A percentile compares a stretch with the other conserved stretches of the same genome.
Conservation (phyloP, 2,797 vertebrate species). For the Austrolebias charrua region DNA sequence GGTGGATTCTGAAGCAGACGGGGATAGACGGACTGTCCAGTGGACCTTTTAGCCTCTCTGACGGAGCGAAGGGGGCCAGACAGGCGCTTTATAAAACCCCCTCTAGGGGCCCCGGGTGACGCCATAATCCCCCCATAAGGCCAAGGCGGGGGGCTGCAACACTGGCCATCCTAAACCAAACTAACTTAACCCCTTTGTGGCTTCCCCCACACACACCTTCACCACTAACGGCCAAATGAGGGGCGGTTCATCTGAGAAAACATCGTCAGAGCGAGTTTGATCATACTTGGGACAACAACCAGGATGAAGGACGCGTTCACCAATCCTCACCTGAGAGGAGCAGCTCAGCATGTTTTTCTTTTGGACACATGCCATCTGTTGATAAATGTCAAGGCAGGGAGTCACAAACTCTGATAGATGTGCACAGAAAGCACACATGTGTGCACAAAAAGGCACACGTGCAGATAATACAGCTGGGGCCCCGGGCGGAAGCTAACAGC, state of each 20-base stretch:
- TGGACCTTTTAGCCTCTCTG: slow-evolving; percentile 81
- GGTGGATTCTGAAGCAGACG: slow-evolving; percentile 63
- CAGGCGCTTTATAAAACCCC: slow-evolving; percentile 81
- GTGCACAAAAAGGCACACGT: slow-evolving; percentile 44
- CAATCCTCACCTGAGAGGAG: neutral
- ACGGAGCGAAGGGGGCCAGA: slow-evolving; percentile 77
- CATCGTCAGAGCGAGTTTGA: neutral
- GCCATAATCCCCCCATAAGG: slow-evolving; percentile 76
- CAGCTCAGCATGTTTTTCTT: slow-evolving; percentile 32
- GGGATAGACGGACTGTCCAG: slow-evolving; percentile 72
- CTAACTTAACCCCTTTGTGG: slow-evolving; percentile 67
- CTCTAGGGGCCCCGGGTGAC: slow-evolving; percentile 75
- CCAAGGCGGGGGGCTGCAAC: slow-evolving; percentile 52
- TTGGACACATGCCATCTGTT: slow-evolving; percentile 49
- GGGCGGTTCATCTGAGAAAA: slow-evolving; percentile 11
- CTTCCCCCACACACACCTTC: slow-evolving; percentile 32
- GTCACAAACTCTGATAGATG: slow-evolving; percentile 52
- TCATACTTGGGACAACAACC: too few relatives aligned
- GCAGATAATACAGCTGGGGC: slow-evolving; percentile 70
- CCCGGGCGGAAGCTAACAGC: slow-evolving; percentile 71
- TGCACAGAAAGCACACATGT: slow-evolving; percentile 42
- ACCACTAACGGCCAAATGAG: slow-evolving; percentile 27
- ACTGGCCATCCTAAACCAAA: slow-evolving; percentile 73
- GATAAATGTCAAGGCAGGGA: slow-evolving; percentile 7
- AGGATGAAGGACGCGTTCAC: too few relatives aligned